A percentile compares a stretch with the other conserved stretches of the same genome.
Conservation (phyloP, 2,888 invertebrate species). For the Lochmaea crataegi region DNA sequence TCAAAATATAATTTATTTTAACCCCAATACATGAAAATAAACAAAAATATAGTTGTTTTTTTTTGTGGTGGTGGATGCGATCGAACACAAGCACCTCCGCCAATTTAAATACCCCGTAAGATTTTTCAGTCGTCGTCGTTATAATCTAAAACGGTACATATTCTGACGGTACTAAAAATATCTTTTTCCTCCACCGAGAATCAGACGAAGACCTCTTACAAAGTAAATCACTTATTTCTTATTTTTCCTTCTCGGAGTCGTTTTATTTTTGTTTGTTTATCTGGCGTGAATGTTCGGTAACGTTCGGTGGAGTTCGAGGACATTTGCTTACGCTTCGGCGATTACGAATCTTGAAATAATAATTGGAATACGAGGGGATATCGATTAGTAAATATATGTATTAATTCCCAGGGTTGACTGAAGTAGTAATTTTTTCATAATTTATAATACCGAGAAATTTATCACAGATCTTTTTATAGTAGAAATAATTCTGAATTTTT, state of each 20-base stretch:
- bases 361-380: background rate
- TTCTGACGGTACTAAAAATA: background rate
- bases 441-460: no score
- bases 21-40: no score
- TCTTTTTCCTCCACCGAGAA: background rate
- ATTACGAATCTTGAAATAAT: background rate
- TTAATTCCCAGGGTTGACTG: no score
- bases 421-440: no score
- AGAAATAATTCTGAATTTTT: no score
- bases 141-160: slow-evolving; percentile 11
- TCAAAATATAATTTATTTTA: no score
- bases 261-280: background rate
- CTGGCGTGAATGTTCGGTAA: background rate
- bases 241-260: no score
- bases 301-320: background rate
- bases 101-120: background rate
- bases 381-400: background rate
- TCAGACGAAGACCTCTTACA: background rate
- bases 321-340: background rate
- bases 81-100: background rate
- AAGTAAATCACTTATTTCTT: background rate
- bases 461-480: no score
- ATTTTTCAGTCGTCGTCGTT: background rate
- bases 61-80: background rate
- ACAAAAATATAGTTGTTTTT: background rate